Evolutionary conservation across 1,140 invertebrate genomes (phyloP).

Genomic region (Laupala kohalensis): DNA sequence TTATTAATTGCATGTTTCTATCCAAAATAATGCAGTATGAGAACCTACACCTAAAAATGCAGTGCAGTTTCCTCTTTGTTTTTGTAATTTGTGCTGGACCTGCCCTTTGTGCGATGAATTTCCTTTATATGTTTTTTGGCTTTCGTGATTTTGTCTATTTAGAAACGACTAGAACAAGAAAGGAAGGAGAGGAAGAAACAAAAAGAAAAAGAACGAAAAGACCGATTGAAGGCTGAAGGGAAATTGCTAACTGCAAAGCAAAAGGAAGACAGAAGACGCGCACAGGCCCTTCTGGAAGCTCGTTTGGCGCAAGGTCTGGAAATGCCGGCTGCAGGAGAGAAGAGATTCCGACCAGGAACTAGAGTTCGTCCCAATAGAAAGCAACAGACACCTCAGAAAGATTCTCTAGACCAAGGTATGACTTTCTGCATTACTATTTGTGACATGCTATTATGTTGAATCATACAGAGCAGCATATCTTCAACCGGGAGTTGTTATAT

Average conservation of each 20-base stretch:
- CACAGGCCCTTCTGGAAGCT: constrained; percentile 75
- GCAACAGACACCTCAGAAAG: constrained; percentile 24
- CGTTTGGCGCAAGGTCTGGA: constrained; percentile 70
- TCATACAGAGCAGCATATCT: background rate
- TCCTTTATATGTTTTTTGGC: constrained; percentile 1
- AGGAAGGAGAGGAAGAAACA: constrained; percentile 82
- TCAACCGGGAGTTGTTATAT: background rate
- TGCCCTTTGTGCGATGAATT: too few species aligned
- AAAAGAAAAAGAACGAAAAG: constrained; percentile 89
- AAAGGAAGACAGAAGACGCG: constrained; percentile 73
- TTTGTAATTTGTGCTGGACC: too few species aligned
- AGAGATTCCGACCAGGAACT: constrained; percentile 52
- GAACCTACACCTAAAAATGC: too few species aligned
- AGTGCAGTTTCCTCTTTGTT: too few species aligned
- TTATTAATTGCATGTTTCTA: too few species aligned
- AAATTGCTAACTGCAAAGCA: constrained; percentile 87
- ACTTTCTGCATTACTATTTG: background rate
- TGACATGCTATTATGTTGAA: background rate
- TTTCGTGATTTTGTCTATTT: constrained; percentile 1
- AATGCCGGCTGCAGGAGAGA: constrained; percentile 52
- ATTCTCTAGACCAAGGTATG: background rate
- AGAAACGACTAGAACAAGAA: constrained; percentile 68
- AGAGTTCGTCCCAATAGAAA: constrained; percentile 54
- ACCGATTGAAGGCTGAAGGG: constrained; percentile 85
- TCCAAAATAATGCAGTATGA: too few species aligned